Base-by-base conservation (phyloP, 2,888 invertebrate species). In the Apocheima hispidaria region DNA sequence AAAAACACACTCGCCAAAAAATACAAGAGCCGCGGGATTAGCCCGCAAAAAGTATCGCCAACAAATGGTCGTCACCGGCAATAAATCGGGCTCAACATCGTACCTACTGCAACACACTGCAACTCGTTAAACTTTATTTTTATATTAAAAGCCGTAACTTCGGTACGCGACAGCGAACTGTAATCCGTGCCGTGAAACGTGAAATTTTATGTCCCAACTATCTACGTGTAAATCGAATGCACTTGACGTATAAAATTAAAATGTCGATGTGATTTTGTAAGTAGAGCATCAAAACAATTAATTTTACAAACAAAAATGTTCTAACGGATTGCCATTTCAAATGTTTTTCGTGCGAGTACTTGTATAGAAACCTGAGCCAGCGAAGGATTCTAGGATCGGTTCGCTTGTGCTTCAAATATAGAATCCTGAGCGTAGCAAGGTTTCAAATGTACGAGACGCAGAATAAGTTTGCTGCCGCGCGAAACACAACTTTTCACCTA, bases 121-220 rank as follows among this genome's bases (percentile, higher is more conserved):
- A 79, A 73, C 86, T 85, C 89, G 89, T 90, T 87, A 88, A 88
- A 90, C 86, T 90, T 91, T 90, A 90, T 90, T 90, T 90, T 90
- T 90, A 88, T 87, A 89, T 89, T 87, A 87, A 88, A 70, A 86
- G 78, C 87, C 87, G 88, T 90, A 90, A 91, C 88, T 90, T 81
- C 78, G 73, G 78, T 74, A 77, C 79, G 81, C 75, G 78, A 81
- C 82, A 76, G 77, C 80, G 78, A 80, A 82, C 81, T 84, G 82
- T 88, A 88, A 90, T 88, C 86, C 87, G 74, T 69, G 80, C 73
- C 75, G 77, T 79, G 81, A 82, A 79, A 75, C 75, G 74, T 70
- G 76, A 82, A 84, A 82, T 87, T 84, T 82, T 67, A 70, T 67
- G 66, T 60, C 61, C 61, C 52, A 46, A 46, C 60, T 65, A 65